These are phyloP conservation scores for Caenorhabditis tropicalis DNA, from an alignment of 1,140 invertebrate genomes.

Conservation along the genomic window DNA sequence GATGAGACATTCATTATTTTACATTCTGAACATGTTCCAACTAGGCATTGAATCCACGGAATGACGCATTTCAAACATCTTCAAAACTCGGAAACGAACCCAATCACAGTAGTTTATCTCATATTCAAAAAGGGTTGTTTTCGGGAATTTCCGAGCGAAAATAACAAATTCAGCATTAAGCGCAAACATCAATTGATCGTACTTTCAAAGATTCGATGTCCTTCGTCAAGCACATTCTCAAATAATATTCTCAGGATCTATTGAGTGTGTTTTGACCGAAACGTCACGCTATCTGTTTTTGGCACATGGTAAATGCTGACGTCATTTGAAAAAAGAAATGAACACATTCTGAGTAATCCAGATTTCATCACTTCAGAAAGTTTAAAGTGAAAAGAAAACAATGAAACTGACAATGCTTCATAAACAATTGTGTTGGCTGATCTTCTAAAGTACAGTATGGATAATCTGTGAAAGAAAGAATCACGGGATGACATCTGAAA, in stretches of 20 bases:
- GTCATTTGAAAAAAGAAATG: neutral
- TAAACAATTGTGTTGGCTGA: neutral
- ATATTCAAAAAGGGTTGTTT: neutral
- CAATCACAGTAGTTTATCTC: neutral
- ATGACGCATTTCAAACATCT: constrained; percentile 27
- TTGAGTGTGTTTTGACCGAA: constrained; percentile 22
- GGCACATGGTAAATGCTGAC: neutral
- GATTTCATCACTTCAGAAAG: neutral
- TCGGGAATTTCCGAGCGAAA: neutral
- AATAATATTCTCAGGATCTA: neutral
- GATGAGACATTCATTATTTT: constrained; percentile 38
- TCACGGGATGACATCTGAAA: neutral
- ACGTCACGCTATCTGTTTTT: constrained; percentile 33
- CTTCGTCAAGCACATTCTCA: neutral
- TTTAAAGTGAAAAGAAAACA: neutral
- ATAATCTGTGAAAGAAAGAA: neutral
- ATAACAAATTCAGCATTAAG: neutral
- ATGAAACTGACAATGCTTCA: neutral
- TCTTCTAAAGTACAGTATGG: neutral
- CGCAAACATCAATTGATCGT: neutral
- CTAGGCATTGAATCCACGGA: neutral
- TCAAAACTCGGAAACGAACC: constrained; percentile 28
- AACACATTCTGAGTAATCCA: neutral
- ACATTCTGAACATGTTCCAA: neutral
- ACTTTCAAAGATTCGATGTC: neutral